Percentiles rank a stretch among this genome's conserved stretches.
Evolutionary conservation across 2,797 vertebrate species (phyloP).

Genomic region (Bryconaethiops microstoma): DNA sequence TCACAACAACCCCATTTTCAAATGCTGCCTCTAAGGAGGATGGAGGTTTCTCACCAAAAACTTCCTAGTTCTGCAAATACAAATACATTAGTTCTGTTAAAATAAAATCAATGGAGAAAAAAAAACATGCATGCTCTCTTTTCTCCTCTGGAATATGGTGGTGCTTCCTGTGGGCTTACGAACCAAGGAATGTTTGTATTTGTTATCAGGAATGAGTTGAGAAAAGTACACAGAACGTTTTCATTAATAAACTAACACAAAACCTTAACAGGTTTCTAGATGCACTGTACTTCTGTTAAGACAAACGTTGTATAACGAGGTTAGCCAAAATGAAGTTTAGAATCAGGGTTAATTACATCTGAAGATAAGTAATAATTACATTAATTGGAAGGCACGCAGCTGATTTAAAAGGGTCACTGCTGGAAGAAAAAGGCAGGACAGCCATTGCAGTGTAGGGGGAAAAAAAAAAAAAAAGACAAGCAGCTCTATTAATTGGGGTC

Average conservation of each 20-base stretch:
- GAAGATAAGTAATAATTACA: conserved; percentile 1
- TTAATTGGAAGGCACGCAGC: not conserved
- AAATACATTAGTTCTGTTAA: not conserved
- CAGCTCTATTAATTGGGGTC: conserved; percentile 33
- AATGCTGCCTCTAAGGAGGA: conserved; percentile 29
- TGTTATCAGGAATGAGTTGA: no score
- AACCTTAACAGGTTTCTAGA: not conserved
- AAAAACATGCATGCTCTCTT: no score
- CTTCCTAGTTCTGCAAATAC: conserved; percentile 1
- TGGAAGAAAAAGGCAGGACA: not conserved
- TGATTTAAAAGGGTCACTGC: not conserved
- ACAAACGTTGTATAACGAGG: not conserved
- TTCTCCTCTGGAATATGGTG: no score
- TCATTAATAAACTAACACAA: not conserved
- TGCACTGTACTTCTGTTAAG: not conserved
- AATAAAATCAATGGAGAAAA: no score
- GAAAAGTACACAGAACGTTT: not conserved
- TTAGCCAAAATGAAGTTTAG: not conserved
- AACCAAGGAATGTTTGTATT: not conserved
- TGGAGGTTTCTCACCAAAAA: not conserved
- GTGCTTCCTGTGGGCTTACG: not conserved
- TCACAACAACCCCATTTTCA: conserved; percentile 40
- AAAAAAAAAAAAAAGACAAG: conserved; percentile 28
- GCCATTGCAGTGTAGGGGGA: conserved; percentile 6
- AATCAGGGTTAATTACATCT: conserved; percentile 16